These are phyloP conservation scores for Anarhynchus alexandrinus DNA, from an alignment of 2,113 vertebrate genomes.

Conservation along the genomic window DNA sequence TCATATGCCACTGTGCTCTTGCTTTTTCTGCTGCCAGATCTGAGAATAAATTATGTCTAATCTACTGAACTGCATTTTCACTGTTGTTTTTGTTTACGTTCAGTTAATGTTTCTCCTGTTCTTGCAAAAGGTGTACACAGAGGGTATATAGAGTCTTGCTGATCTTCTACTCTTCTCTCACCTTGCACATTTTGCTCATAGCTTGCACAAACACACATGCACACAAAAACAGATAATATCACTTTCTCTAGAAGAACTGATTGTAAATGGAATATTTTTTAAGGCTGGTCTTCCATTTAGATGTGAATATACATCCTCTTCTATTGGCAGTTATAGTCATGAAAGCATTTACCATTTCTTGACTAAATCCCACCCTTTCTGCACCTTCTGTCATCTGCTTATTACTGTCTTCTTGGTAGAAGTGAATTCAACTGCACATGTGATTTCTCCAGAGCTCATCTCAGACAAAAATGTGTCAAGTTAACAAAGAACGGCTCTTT, in stretches of 20 bases:
- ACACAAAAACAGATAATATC: neutral
- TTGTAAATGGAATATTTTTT: neutral
- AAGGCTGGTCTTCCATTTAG: neutral
- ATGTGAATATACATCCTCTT: neutral
- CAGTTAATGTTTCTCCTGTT: neutral
- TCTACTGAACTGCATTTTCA: neutral
- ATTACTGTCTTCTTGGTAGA: neutral
- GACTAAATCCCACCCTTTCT: neutral
- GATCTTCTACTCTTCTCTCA: neutral
- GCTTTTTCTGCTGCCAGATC: neutral
- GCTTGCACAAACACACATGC: neutral
- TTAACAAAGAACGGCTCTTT: neutral
- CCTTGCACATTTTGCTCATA: neutral
- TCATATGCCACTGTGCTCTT: neutral
- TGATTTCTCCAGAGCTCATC: neutral
- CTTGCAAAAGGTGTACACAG: neutral
- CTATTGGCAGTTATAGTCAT: neutral
- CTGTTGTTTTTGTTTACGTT: neutral
- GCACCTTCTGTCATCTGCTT: neutral
- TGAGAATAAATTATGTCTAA: neutral
- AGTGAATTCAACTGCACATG: neutral
- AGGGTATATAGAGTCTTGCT: neutral
- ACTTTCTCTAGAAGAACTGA: neutral
- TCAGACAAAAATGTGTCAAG: slow-evolving; percentile 11
- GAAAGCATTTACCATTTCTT: neutral